phyloP scores from a whole-genome alignment of 2,113 vertebrate species.

The Labrus mixtus region DNA sequence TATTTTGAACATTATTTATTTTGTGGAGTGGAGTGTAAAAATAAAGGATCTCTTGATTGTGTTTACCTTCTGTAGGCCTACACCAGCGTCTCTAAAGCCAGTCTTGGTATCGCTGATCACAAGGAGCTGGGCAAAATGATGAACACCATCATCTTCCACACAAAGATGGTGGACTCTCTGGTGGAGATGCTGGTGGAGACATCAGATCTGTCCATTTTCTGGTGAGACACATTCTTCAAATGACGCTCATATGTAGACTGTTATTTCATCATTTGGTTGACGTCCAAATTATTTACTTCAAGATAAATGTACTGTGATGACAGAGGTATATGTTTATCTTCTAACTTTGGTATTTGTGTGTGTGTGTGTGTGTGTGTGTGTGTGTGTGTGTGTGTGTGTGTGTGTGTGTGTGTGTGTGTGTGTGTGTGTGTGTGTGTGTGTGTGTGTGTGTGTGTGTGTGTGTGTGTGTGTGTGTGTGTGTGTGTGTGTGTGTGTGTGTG shows the following conservation, averaged over 20 bases:
- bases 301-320: too few species aligned
- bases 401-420: too few species aligned
- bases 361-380: too few species aligned
- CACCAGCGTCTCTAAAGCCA: slow-evolving; percentile 98
- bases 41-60: background rate
- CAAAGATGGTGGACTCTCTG: slow-evolving; percentile 99
- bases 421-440: too few species aligned
- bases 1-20: background rate
- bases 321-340: background rate
- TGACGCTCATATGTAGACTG: background rate
- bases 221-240: slow-evolving; percentile 80
- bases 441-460: too few species aligned
- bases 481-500: too few species aligned
- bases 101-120: slow-evolving; percentile 93
- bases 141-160: slow-evolving; percentile 99
- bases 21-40: background rate
- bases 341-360: background rate
- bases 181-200: slow-evolving; percentile 99
- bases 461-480: too few species aligned
- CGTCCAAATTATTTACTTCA: too few species aligned
- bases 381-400: too few species aligned
- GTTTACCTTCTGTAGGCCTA: slow-evolving; percentile 86
- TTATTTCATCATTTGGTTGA: background rate
- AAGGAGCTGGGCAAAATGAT: slow-evolving; percentile 99
- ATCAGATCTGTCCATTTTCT: slow-evolving; percentile 98